phyloP scores from a whole-genome alignment of 2,888 invertebrate genomes.

The Epicampocera succincta region DNA sequence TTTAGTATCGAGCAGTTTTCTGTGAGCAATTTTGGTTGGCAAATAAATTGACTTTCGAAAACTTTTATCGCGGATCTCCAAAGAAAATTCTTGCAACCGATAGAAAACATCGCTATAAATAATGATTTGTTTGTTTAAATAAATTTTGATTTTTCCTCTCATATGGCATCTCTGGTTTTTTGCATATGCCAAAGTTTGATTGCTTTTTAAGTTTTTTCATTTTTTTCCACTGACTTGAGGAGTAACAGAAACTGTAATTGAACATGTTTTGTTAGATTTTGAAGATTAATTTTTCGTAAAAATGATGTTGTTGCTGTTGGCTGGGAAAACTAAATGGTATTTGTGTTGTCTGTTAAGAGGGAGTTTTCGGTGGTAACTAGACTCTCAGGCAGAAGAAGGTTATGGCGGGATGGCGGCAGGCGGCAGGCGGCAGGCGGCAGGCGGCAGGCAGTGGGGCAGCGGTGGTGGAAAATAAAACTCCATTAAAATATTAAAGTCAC shows the following conservation, averaged over 20 bases:
- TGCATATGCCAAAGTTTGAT: neutral
- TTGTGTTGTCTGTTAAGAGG: slow-evolving; percentile 13
- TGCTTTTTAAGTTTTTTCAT: neutral
- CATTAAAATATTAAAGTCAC: slow-evolving; percentile 58
- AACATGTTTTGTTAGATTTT: slow-evolving; percentile 61
- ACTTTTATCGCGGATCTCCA: no score
- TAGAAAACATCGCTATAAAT: neutral
- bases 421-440: no score
- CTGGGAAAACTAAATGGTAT: slow-evolving; percentile 12
- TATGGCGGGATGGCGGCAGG: no score
- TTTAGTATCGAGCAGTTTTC: neutral
- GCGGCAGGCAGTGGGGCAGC: neutral
- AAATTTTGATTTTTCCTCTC: no score
- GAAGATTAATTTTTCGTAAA: slow-evolving; percentile 37
- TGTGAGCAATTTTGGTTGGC: no score
- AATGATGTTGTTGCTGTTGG: slow-evolving; percentile 1
- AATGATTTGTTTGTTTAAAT: neutral
- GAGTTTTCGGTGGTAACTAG: neutral
- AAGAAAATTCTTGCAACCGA: no score
- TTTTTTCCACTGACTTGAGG: neutral
- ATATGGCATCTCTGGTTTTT: neutral
- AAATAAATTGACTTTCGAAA: no score
- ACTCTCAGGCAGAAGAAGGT: neutral
- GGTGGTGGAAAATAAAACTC: slow-evolving; percentile 26
- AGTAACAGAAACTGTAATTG: slow-evolving; percentile 59